Conservation (phyloP, 2,888 invertebrate species). For the Neuroscelio doddi region DNA sequence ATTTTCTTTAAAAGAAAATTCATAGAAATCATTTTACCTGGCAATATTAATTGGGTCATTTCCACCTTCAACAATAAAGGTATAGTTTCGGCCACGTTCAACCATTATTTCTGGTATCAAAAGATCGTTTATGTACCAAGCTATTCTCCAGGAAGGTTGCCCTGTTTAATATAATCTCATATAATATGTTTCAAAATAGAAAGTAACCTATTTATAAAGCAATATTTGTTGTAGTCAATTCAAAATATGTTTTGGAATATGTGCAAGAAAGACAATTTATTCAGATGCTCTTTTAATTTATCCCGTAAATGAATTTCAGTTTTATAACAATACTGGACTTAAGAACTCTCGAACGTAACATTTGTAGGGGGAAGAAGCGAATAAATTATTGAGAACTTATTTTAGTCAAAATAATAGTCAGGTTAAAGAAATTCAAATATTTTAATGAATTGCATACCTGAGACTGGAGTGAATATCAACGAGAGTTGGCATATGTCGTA, state of each 20-base stretch:
- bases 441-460: too few species aligned
- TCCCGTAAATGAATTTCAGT: too few species aligned
- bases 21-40: slow-evolving; percentile 71
- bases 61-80: slow-evolving; percentile 90
- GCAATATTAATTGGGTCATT: slow-evolving; percentile 86
- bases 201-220: not conserved
- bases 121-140: slow-evolving; percentile 93
- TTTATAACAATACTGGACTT: too few species aligned
- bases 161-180: slow-evolving; percentile 66
- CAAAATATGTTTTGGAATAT: not conserved
- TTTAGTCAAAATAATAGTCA: too few species aligned
- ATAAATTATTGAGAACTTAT: too few species aligned
- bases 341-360: too few species aligned
- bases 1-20: not conserved
- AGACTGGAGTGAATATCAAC: too few species aligned
- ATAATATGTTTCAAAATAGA: not conserved
- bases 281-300: too few species aligned
- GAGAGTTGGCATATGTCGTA: too few species aligned
- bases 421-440: too few species aligned
- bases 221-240: not conserved
- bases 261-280: too few species aligned
- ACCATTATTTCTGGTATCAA: slow-evolving; percentile 92
- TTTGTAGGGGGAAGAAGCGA: too few species aligned
- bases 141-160: slow-evolving; percentile 89
- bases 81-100: slow-evolving; percentile 89